These are phyloP conservation scores for Petrolisthes cinctipes DNA, from an alignment of 2,888 invertebrate species.

Conservation along the genomic window DNA sequence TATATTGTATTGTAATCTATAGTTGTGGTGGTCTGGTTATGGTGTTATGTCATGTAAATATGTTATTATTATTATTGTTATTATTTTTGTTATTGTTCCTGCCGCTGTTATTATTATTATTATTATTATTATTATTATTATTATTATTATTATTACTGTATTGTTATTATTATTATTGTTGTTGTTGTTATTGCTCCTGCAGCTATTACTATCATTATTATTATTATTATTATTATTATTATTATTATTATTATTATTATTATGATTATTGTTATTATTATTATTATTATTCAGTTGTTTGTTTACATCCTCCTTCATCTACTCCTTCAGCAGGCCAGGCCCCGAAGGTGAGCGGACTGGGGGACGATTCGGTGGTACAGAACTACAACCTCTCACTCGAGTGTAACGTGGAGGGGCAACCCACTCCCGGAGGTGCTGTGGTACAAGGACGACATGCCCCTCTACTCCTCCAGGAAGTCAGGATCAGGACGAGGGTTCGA, in stretches of 20 bases:
- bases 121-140: no score
- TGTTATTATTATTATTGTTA: no score
- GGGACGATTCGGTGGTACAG: slow-evolving; percentile 46
- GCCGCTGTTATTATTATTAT: no score
- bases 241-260: not conserved
- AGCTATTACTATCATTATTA: no score
- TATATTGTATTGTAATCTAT: no score
- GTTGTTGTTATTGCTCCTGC: no score
- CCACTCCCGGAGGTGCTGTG: slow-evolving; percentile 33
- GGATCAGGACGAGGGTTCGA: slow-evolving; percentile 16
- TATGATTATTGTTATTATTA: not conserved
- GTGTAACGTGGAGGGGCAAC: slow-evolving; percentile 42
- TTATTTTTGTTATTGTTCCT: no score
- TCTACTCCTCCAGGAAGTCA: slow-evolving; percentile 17
- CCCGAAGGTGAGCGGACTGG: slow-evolving; percentile 34
- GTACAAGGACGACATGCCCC: slow-evolving; percentile 45
- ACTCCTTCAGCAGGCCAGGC: slow-evolving; percentile 24
- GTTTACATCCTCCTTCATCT: not conserved
- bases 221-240: no score
- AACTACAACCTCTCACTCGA: slow-evolving; percentile 50
- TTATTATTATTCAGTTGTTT: not conserved
- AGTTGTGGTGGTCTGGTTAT: no score
- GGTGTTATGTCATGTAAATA: no score
- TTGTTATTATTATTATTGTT: no score
- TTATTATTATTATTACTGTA: no score